Evolutionary conservation across 2,888 invertebrate genomes (phyloP), one percentile per base, ranked within the genome.

Genomic region (Dione vanillae): DNA sequence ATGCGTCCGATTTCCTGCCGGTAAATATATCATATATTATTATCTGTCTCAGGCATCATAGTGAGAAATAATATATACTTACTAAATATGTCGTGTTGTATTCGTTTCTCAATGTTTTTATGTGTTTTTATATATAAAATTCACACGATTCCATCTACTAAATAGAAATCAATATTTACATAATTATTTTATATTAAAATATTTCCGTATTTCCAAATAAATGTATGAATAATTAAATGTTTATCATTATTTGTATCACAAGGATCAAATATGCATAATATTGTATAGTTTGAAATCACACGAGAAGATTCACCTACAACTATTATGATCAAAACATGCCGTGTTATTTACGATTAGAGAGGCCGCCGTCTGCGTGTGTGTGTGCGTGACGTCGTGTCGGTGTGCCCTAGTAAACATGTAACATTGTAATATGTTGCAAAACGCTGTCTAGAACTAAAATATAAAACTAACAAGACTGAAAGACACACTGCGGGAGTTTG

Each of bases 321-420:
- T 78, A 77, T 78, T 80, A 76, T 79, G 80, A 80, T 77, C 79
- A 80, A 80, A 82, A 81, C 82, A 81, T 75, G 78, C 75, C 77
- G 74, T 79, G 83, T 84, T 88, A 88, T 88, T 89, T 87, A 87
- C 85, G 87, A 88, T 81, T 85, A 85, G 84, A 83, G 84, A 90
- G 91, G 90, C 90, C 90, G 83, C 80, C n/a, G 27, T 27, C 27
- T 27, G 27, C 27, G 27, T 27, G 65, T 77, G 74, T 79, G 74
- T 45, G 56, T 83, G 90, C 74, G 82, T 90, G 91, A 89, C 91
- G 91, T 88, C 74, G 83, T 85, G 87, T 88, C 89, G 85, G 88
- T 86, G 88, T 85, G 78, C 77, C 66, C 66, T 52, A 64, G 71
- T 66, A 72, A 74, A 67, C 67, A 65, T 52, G 59, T 65, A 73